Evolutionary conservation across 2,888 invertebrate species (phyloP), one percentile per base, ranked within the genome.

Genomic region (Euphydryas editha): DNA sequence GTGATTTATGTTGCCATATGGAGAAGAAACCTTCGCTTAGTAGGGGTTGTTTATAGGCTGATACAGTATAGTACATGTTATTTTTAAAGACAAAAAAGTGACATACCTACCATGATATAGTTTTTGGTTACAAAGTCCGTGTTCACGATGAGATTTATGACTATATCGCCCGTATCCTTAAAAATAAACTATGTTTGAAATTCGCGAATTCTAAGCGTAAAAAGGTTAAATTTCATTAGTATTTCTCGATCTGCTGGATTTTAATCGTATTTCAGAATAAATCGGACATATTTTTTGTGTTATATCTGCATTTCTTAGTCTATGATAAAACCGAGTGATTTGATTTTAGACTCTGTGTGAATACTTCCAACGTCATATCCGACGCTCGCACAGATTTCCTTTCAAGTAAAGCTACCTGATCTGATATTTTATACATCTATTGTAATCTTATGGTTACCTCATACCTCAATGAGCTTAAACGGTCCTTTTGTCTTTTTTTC

Each of bases 321-420:
- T 81, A 66, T 82, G 81, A 11, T 47, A 64, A 61, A 65, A 69
- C 73, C 69, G 59, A 75, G 83, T 85, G 83, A 86, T 84, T 81
- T 75, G 71, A 76, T 75, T 78, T 76, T 75, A 76, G 78, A 76
- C 81, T 80, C 82, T 81, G 76, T 78, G 79, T 81, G 81, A 81
- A 79, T 79, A 79, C 78, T 47, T 58, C 79, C 79, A 76, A 78
- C 80, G 75, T 80, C 77, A 81, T 75, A 83, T 82, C 81, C 80
- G 76, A 73, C 76, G 76, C 36, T 54, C 54, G 77, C 81, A 80
- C 81, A 82, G 84, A 84, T 85, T 83, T 83, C 80, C 81, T 78
- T 79, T 81, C 77, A 79, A 77, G 65, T 67, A 64, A 70, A 58
- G 47, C 69, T 72, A 73, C 74, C 73, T 73, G 73, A 71, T 59